Percentiles rank a stretch among this genome's conserved stretches.
Conservation (phyloP, 1,140 invertebrate genomes). For the Nasonia giraulti region DNA sequence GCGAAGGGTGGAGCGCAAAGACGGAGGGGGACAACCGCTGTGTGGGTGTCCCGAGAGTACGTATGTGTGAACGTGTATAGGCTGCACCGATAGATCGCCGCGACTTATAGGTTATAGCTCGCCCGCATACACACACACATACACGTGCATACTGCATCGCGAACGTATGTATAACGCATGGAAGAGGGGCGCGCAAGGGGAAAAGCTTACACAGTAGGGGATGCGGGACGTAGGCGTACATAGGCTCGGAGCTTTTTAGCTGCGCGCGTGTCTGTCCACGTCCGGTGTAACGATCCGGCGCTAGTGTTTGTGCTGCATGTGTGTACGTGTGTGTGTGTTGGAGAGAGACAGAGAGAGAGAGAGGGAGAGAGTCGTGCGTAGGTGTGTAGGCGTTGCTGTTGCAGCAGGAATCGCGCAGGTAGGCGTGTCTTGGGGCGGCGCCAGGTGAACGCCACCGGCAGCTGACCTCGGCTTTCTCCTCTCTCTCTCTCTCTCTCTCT, state of each 20-base stretch:
- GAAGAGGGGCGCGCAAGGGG: background rate
- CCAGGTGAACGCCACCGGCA: conserved; percentile 65
- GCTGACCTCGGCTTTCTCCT: conserved; percentile 65
- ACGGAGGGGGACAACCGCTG: background rate
- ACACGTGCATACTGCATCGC: too few relatives aligned
- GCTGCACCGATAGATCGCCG: background rate
- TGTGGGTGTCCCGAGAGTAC: background rate
- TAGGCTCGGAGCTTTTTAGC: conserved; percentile 52
- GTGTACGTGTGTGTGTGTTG: background rate
- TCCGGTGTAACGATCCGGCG: background rate
- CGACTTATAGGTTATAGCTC: too few relatives aligned
- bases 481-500: conserved; percentile 41
- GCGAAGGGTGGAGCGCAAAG: conserved; percentile 16
- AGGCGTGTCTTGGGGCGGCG: conserved; percentile 73
- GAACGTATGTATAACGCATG: background rate
- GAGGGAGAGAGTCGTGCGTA: conserved; percentile 54
- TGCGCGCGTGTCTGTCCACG: background rate
- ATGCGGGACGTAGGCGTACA: conserved; percentile 59
- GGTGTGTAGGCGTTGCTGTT: conserved; percentile 69
- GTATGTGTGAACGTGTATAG: too few relatives aligned
- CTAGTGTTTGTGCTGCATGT: background rate
- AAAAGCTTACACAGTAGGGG: conserved; percentile 33
- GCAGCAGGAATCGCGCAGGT: conserved; percentile 68
- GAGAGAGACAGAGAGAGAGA: conserved; percentile 22
- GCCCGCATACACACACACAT: too few relatives aligned